A percentile compares a stretch with the other conserved stretches of the same genome.
Conservation (phyloP, 2,797 vertebrate species). For the Pipistrellus kuhlii region DNA sequence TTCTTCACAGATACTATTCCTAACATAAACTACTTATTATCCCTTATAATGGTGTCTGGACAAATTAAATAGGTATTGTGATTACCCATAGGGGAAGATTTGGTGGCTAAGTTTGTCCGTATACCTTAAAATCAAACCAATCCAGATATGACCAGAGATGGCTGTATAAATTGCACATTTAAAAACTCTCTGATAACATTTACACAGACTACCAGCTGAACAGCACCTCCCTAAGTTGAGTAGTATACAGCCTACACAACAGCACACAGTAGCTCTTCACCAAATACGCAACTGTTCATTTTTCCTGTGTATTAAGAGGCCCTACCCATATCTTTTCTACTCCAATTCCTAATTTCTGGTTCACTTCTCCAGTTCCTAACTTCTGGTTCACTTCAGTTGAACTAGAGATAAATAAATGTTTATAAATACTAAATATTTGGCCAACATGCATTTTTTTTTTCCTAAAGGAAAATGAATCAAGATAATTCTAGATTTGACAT, state of each 20-base stretch:
- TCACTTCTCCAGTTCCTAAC: too few relatives aligned
- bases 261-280: neutral
- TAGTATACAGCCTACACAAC: neutral
- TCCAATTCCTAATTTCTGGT: neutral
- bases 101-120: neutral
- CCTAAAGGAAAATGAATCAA: slow-evolving; percentile 19
- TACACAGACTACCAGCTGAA: neutral
- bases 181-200: neutral
- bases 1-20: neutral
- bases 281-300: neutral
- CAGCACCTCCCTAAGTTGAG: neutral
- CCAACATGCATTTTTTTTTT: slow-evolving; percentile 1
- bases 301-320: neutral
- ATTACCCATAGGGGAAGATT: neutral
- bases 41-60: neutral
- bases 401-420: slow-evolving; percentile 4
- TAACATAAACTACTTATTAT: neutral
- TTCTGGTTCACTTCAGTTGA: neutral
- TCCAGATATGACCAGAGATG: neutral
- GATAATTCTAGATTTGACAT: slow-evolving; percentile 21
- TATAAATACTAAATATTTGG: slow-evolving; percentile 41
- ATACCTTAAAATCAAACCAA: slow-evolving; percentile 6
- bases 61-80: neutral
- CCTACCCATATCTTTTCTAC: neutral
- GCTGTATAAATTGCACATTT: neutral